A percentile compares a stretch with the other conserved stretches of the same genome.
Evolutionary conservation across 2,888 invertebrate genomes (phyloP).

Genomic region (Pheosia gnoma): DNA sequence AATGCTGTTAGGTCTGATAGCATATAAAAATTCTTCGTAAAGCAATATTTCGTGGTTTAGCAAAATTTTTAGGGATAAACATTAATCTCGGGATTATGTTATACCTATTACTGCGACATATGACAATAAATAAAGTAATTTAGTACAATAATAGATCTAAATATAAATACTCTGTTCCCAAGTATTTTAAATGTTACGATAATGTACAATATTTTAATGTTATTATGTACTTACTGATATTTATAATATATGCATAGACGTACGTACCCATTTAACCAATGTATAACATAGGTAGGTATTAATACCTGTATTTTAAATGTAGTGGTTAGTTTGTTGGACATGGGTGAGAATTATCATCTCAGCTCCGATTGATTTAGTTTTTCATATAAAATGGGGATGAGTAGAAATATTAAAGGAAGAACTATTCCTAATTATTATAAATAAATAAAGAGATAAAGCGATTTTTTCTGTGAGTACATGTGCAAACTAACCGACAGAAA

Average conservation of each 20-base stretch:
- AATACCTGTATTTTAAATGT: conserved; percentile 15
- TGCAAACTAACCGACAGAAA: no score
- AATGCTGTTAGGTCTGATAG: not conserved
- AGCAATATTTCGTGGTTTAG: not conserved
- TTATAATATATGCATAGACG: not conserved
- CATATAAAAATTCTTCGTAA: not conserved
- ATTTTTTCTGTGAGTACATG: no score
- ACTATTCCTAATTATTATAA: no score
- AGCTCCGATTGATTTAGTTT: conserved; percentile 18
- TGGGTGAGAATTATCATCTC: conserved; percentile 80
- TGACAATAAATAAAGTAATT: conserved; percentile 3
- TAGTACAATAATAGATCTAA: not conserved
- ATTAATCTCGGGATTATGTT: conserved; percentile 1
- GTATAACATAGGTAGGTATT: not conserved
- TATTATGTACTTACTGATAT: not conserved
- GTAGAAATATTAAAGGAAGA: no score
- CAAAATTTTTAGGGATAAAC: not conserved
- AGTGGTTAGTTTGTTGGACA: conserved; percentile 63
- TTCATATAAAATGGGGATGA: not conserved
- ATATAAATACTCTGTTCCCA: not conserved
- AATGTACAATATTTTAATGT: not conserved
- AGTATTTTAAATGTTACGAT: conserved; percentile 1
- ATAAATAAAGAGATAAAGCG: no score
- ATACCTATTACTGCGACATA: not conserved
- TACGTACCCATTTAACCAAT: not conserved